Evolutionary conservation across 30 jellyfish, hydroid and myxozoan species (phyloP), one percentile per base, ranked within the genome.

Genomic region (Thelohanellus kitauei): DNA sequence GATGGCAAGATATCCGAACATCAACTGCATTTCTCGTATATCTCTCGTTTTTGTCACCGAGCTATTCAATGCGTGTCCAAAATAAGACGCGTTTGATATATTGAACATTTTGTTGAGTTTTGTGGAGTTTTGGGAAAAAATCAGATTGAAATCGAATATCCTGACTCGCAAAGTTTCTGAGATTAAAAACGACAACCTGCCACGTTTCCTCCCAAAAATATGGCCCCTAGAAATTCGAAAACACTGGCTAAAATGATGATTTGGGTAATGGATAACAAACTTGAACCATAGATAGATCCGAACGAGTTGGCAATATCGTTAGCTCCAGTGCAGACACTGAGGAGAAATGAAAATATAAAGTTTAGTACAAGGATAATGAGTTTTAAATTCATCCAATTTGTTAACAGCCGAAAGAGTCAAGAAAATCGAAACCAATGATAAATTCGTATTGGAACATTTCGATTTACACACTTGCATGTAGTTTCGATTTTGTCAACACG

Each of bases 231-330:
- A 2, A 61, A 20, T 41, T 61, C 85, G 32, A 52, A 61, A 10
- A 61, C 38, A 43, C 73, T 53, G 19, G 85, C 85, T n/a, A 61
- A 22, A 23, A 53, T 8, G 39, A 58, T 45, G 0, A 73, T 73
- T 32, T 52, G 62, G 30, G 39, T 53, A 29, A 61, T 23, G 2
- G 58, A 24, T 20, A 61, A 41, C 0, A 53, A 69, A 31, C 48
- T 53, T 19, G 85, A 44, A 6, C 85, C 85, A 37, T 52, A 69
- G 2, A 73, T 45, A 21, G 85, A 52, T 9, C 73, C 85, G 33
- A 61, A 61, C 10, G 85, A 52, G 53, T 61, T 61, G 9, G 85
- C 85, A 14, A 61, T 73, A 52, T 61, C 85, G 32, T 61, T 61
- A 38, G 85, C 85, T 38, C 85, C 85, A 22, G 53, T 61, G 17